Base-by-base conservation (phyloP, 2,113 vertebrate genomes). In the Pimephales promelas region DNA sequence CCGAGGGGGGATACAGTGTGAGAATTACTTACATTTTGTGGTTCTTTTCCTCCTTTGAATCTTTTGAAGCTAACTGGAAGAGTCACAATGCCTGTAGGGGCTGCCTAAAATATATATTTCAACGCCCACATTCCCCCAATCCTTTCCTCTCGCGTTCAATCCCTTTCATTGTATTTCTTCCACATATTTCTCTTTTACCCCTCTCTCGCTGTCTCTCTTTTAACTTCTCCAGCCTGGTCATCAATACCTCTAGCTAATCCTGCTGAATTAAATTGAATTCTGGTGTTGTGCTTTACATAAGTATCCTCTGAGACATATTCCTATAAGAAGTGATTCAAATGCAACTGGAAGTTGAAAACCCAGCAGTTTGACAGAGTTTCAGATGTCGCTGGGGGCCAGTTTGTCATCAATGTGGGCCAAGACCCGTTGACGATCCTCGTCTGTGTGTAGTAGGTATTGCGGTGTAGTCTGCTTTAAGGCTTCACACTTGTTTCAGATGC, bases 1-100 rank as follows among this genome's bases (percentile, higher is more conserved):
- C 83, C 47, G 57, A 68, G 73, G 66, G 82, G 59, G 54, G 66
- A 84, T 78, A 75, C 62, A 71, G 61, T 47, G 49, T 59, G 47
- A 52, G 78, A 64, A 36, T 84, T 84, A 62, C 73, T 78, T 79
- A 59, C 24, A 57, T 72, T 75, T 82, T 54, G 45, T 49, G 47
- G 28, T 13, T 79, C 78, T 72, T 61, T 64, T 81, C 78, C 74
- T 59, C 34, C 72, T 87, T 73, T 75, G 66, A 83, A 83, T 40
- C 36, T 68, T 86, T 85, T 85, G 75, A 85, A 49, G 74, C 62
- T 88, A 85, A 87, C 85, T 56, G 66, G 40, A 88, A 79, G 61
- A 79, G 84, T 85, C 86, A 79, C n/a, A 57, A 74, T 85, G 86
- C 87, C 87, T 84, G 71, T 64, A 84, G 83, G 86, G 83, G 68